A percentile compares a stretch with the other conserved stretches of the same genome.
These are phyloP conservation scores for Cyprichromis sp. DNA, from an alignment of 2,113 vertebrate species.

Conservation along the genomic window DNA sequence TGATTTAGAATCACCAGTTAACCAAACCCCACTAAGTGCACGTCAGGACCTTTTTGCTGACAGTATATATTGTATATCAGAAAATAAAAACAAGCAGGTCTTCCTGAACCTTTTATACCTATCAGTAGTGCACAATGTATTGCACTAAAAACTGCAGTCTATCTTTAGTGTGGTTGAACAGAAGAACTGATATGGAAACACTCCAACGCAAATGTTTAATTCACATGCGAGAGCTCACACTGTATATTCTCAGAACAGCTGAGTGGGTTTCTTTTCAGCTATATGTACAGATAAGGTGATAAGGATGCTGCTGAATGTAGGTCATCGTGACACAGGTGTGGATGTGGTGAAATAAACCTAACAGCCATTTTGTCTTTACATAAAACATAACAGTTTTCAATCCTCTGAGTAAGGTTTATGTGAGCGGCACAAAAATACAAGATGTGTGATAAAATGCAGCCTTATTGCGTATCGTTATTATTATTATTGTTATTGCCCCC, in stretches of 20 bases:
- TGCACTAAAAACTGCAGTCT: neutral
- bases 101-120: neutral
- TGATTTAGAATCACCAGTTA: neutral
- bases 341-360: neutral
- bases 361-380: neutral
- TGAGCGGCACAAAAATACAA: neutral
- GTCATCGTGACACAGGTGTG: slow-evolving; percentile 14
- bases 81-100: neutral
- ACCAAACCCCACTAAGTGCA: neutral
- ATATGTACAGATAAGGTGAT: neutral
- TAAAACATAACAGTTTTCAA: neutral
- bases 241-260: neutral
- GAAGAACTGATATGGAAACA: neutral
- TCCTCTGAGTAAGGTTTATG: neutral
- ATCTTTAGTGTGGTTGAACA: neutral
- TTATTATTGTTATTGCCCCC: neutral
- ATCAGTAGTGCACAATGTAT: neutral
- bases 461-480: neutral
- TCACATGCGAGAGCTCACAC: neutral
- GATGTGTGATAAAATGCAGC: neutral
- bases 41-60: neutral
- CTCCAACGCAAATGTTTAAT: neutral
- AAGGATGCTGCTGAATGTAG: neutral
- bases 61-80: neutral
- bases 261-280: neutral